phyloP scores from a whole-genome alignment of 2,113 vertebrate species.

The Accipiter cooperii region DNA sequence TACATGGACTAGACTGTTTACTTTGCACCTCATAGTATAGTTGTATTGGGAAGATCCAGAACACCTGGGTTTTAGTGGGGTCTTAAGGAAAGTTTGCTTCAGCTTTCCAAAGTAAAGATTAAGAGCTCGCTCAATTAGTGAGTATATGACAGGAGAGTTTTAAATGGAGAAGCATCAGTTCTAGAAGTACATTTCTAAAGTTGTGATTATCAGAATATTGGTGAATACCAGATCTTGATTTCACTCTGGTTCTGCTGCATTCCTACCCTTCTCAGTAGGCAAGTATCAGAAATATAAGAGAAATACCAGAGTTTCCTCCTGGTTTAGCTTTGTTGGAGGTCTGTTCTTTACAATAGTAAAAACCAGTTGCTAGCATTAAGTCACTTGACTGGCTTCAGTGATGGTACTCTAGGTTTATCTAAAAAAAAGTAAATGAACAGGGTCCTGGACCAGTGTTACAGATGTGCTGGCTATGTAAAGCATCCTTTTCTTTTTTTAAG shows the following conservation, averaged over 20 bases:
- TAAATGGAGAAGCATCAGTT: background rate
- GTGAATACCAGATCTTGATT: background rate
- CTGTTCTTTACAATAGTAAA: background rate
- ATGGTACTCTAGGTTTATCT: background rate
- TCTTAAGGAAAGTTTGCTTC: background rate
- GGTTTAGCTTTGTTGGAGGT: background rate
- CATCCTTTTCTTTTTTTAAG: background rate
- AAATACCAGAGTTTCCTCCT: background rate
- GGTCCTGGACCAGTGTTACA: background rate
- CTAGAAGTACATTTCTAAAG: background rate
- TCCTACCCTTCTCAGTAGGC: background rate
- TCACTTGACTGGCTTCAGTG: background rate
- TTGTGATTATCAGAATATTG: background rate
- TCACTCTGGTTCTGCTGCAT: background rate
- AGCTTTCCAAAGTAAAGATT: background rate
- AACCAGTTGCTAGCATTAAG: background rate
- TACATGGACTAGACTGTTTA: conserved; percentile 67
- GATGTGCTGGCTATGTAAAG: background rate
- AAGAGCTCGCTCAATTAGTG: background rate
- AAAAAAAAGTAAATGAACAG: background rate
- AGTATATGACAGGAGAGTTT: background rate
- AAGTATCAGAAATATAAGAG: background rate
- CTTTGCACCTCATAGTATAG: conserved; percentile 43
- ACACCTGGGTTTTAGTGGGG: conserved; percentile 53
- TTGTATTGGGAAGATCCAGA: conserved; percentile 59